Conservation (phyloP, 2,888 invertebrate genomes). For the Brachynemurus nebulosus region DNA sequence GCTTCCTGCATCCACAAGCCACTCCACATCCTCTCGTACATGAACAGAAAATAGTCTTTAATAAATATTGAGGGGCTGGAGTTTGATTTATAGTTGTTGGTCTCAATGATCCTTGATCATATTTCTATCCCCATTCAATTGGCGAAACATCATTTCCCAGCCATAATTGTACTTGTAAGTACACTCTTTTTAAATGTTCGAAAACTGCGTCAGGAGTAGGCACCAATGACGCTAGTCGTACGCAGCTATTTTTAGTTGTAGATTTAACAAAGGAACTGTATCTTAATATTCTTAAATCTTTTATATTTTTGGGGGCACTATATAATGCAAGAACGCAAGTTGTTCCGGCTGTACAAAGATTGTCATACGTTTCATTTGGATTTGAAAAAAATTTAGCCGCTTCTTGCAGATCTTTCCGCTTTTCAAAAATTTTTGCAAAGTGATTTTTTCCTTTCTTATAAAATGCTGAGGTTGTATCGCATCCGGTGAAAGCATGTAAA, state of each 20-base stretch:
- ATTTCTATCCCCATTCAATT: slow-evolving; percentile 2
- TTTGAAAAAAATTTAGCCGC: slow-evolving; percentile 5
- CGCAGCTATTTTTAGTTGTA: neutral
- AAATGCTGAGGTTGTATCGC: neutral
- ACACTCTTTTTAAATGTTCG: slow-evolving; percentile 12
- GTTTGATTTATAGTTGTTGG: neutral
- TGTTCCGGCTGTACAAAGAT: neutral
- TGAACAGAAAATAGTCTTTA: neutral
- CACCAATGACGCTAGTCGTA: slow-evolving; percentile 10
- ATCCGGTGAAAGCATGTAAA: slow-evolving; percentile 5
- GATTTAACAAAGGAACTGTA: slow-evolving; percentile 12
- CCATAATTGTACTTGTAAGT: slow-evolving; percentile 13
- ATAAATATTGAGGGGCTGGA: neutral
- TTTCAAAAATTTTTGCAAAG: neutral
- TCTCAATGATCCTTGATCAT: neutral
- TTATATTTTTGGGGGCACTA: slow-evolving; percentile 7
- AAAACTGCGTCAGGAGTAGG: slow-evolving; percentile 13
- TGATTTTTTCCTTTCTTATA: neutral
- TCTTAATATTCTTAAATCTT: slow-evolving; percentile 11
- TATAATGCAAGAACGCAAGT: slow-evolving; percentile 10
- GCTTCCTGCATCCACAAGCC: neutral
- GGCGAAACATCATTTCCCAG: slow-evolving; percentile 5
- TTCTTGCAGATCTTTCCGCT: slow-evolving; percentile 5
- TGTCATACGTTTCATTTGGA: neutral
- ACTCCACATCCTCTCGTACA: neutral